Evolutionary conservation across 2,888 invertebrate species (phyloP).

Genomic region (Cotesia congregata): DNA sequence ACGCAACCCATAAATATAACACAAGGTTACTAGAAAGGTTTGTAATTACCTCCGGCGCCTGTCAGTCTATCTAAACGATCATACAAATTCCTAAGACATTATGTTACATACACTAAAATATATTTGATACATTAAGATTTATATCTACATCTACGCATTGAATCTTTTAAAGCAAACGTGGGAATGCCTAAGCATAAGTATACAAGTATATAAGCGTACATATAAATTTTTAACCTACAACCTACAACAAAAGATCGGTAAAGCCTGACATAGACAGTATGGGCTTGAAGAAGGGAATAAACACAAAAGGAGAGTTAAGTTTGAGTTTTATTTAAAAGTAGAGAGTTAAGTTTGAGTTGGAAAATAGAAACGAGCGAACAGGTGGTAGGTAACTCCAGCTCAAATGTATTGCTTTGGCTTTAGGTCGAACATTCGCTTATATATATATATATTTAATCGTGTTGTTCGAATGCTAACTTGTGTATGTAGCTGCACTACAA

Average conservation of each 20-base stretch:
- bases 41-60: constrained; percentile 30
- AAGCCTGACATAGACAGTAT: not conserved
- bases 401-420: constrained; percentile 23
- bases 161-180: constrained; percentile 2
- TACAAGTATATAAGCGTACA: not conserved
- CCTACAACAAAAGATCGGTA: not conserved
- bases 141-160: constrained; percentile 2
- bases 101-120: not conserved
- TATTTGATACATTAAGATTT: constrained; percentile 15
- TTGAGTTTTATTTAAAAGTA: not conserved
- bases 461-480: constrained; percentile 11
- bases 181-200: not conserved
- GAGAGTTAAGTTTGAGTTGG: constrained; percentile 3
- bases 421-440: constrained; percentile 19
- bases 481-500: constrained; percentile 6
- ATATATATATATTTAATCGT: constrained; percentile 7
- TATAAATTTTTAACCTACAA: not conserved
- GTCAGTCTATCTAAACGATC: constrained; percentile 13
- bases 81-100: constrained; percentile 1
- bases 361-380: constrained; percentile 36
- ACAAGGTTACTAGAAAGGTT: constrained; percentile 16
- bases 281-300: not conserved
- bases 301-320: not conserved
- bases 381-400: constrained; percentile 34
- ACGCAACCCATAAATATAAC: constrained; percentile 12